Base-by-base conservation (phyloP, 2,888 invertebrate genomes). In the Ametastegia equiseti region DNA sequence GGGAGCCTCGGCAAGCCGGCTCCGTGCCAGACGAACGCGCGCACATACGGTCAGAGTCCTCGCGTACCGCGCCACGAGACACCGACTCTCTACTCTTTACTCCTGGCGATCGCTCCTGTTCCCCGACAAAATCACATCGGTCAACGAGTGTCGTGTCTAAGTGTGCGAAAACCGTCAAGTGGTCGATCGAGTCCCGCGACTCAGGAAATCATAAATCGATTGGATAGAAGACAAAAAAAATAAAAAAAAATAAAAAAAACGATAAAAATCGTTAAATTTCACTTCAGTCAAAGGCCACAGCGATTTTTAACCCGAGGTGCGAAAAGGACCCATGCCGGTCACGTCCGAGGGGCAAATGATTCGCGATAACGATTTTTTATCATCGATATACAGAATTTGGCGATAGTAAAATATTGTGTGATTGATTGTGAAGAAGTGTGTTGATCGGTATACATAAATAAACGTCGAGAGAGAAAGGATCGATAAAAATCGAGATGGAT, bases 401-500 rank as follows among this genome's bases (percentile, higher is more conserved):
- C 15, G 7, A 27, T 27, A 1, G 9, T 27, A n/a, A 23, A 65
- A 67, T 36, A 54, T 69, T 67, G n/a, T 15, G 19, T n/a, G 13
- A 13, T 19, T 45, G 11, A 36, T 39, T 39, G 39, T n/a, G 42
- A 23, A 36, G 50, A 2, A 47, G n/a, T 23, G 54, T 4, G 54
- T 9, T 7, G 33, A 63, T n/a, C n/a, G n/a, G n/a, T n/a, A n/a
- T n/a, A n/a, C n/a, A n/a, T n/a, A n/a, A n/a, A n/a, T n/a, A n/a
- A n/a, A n/a, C n/a, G n/a, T n/a, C n/a, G n/a, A n/a, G n/a, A n/a
- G n/a, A n/a, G n/a, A n/a, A n/a, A n/a, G n/a, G n/a, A n/a, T 50
- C 13, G 42, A 39, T 23, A 11, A 39, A 54, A 2, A 15, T 42
- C 42, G 75, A 33, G 50, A 91, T 91, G 91, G 91, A 91, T 85